phyloP scores from a whole-genome alignment of 2,113 vertebrate genomes.

The Chloropsis hardwickii region DNA sequence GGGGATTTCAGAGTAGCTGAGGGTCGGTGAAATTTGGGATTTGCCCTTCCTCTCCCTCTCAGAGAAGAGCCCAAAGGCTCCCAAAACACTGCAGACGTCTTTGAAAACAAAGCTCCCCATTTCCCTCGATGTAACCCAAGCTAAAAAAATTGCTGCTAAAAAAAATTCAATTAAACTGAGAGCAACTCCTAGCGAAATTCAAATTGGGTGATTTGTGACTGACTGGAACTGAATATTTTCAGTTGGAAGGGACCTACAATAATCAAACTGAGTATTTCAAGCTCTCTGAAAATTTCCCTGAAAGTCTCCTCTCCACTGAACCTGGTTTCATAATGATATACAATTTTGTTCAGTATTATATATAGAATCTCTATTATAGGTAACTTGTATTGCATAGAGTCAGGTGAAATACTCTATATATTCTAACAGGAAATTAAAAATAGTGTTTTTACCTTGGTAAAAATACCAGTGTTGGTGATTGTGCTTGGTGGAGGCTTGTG shows the following conservation, averaged over 20 bases:
- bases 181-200: background rate
- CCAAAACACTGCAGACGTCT: background rate
- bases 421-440: background rate
- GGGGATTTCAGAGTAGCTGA: background rate
- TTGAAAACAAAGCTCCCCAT: background rate
- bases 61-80: background rate
- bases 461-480: background rate
- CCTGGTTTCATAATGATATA: background rate
- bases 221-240: background rate
- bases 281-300: background rate
- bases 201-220: background rate
- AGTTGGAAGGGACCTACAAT: background rate
- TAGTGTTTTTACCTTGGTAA: background rate
- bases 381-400: background rate
- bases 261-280: background rate
- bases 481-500: background rate
- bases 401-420: background rate
- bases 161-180: background rate
- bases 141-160: background rate
- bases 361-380: background rate
- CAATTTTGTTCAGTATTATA: background rate
- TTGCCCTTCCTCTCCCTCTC: background rate
- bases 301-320: background rate
- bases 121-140: background rate
- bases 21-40: background rate